Conservation (phyloP, 2,113 vertebrate species). For the Mungos mungo region DNA sequence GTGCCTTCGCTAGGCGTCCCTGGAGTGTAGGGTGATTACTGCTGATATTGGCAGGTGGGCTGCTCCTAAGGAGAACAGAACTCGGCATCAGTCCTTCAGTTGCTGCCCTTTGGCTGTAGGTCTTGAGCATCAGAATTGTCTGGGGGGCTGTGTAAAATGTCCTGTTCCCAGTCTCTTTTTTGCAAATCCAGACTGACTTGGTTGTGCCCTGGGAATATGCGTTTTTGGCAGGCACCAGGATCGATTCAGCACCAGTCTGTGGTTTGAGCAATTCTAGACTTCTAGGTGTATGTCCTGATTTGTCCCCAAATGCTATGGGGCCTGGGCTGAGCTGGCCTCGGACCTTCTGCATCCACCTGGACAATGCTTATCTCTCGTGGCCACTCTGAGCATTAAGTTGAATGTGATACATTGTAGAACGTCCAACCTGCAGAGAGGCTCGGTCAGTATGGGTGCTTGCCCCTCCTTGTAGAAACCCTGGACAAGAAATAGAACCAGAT, state of each 20-base stretch:
- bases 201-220: neutral
- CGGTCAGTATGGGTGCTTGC: constrained; percentile 60
- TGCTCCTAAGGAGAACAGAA: neutral
- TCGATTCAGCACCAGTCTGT: neutral
- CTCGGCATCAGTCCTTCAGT: neutral
- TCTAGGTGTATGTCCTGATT: neutral
- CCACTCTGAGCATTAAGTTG: neutral
- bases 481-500: constrained; percentile 68
- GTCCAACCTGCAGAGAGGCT: constrained; percentile 78
- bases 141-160: neutral
- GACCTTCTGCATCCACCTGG: neutral
- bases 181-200: neutral
- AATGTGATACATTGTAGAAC: constrained; percentile 40
- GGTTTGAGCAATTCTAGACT: neutral
- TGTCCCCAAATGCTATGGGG: neutral
- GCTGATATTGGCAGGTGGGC: constrained; percentile 63
- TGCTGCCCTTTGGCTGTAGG: neutral
- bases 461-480: constrained; percentile 39
- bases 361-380: neutral
- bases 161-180: neutral
- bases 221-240: neutral
- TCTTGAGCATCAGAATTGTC: neutral
- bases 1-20: constrained; percentile 70
- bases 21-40: constrained; percentile 77
- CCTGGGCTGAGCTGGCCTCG: too few species aligned